A percentile compares a stretch with the other conserved stretches of the same genome.
phyloP scores from a whole-genome alignment of 1,140 invertebrate species.

The Scaptomyza hsui region DNA sequence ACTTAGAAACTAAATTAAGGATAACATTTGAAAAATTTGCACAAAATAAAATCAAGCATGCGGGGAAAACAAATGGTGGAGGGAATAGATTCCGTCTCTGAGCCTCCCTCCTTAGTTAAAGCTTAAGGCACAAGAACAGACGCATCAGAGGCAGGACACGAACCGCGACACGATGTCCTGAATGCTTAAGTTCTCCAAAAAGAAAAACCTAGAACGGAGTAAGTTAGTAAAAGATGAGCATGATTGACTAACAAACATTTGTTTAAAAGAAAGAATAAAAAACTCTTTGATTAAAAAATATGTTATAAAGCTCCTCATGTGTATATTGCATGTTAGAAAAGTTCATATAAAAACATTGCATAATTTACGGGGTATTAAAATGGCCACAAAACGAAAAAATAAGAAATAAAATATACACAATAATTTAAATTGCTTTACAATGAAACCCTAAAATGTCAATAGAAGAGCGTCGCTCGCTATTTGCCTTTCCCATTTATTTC shows the following conservation, averaged over 20 bases:
- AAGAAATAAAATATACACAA: constrained; percentile 77
- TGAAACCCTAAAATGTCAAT: constrained; percentile 82
- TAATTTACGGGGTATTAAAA: constrained; percentile 2
- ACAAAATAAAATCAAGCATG: constrained; percentile 79
- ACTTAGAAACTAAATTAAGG: constrained; percentile 83
- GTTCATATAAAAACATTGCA: neutral
- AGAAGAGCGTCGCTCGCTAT: constrained; percentile 66
- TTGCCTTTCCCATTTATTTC: constrained; percentile 74
- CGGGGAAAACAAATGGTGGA: neutral
- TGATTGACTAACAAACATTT: neutral
- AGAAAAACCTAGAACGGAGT: neutral
- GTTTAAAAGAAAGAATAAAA: neutral
- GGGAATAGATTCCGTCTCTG: constrained; percentile 4
- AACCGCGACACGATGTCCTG: constrained; percentile 74
- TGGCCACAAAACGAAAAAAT: constrained; percentile 25
- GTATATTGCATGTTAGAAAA: too few relatives aligned
- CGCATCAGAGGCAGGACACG: constrained; percentile 44
- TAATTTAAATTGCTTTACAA: constrained; percentile 83
- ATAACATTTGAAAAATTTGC: constrained; percentile 83
- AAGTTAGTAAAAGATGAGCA: neutral
- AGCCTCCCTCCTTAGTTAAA: neutral
- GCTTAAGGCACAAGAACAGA: constrained; percentile 22
- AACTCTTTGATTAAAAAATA: too few relatives aligned
- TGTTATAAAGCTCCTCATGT: too few relatives aligned
- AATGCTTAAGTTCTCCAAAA: constrained; percentile 72